phyloP scores from a whole-genome alignment of 2,113 vertebrate genomes.

The Lepisosteus oculatus region DNA sequence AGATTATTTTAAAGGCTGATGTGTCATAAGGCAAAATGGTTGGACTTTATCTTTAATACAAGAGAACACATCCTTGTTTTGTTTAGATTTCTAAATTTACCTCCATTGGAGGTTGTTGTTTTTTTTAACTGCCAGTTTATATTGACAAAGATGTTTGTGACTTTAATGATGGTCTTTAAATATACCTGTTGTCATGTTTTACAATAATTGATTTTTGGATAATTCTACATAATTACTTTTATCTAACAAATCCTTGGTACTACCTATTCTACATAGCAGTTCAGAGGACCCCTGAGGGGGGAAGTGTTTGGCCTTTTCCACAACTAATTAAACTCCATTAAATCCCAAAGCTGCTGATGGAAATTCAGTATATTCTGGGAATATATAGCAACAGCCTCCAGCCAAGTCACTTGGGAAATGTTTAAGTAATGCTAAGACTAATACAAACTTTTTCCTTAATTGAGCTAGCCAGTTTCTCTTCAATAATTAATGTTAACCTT shows the following conservation, averaged over 20 bases:
- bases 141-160: no score
- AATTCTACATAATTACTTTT: slow-evolving; percentile 45
- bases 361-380: slow-evolving; percentile 3
- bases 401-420: not conserved
- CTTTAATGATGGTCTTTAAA: slow-evolving; percentile 6
- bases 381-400: not conserved
- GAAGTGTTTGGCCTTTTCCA: slow-evolving; percentile 26
- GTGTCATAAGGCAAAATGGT: no score
- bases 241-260: slow-evolving; percentile 30
- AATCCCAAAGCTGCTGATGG: slow-evolving; percentile 19
- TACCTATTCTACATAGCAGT: slow-evolving; percentile 21
- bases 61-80: no score
- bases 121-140: no score
- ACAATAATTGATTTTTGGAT: slow-evolving; percentile 41
- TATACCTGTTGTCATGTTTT: slow-evolving; percentile 28
- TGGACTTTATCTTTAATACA: no score
- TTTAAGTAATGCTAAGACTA: not conserved
- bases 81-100: no score
- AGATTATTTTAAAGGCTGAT: no score
- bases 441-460: slow-evolving; percentile 25
- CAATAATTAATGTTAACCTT: slow-evolving; percentile 26
- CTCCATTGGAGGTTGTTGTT: no score
- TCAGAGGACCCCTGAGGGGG: slow-evolving; percentile 12
- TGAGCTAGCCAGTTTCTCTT: slow-evolving; percentile 17
- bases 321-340: slow-evolving; percentile 39